Base-by-base conservation (phyloP, 2,888 invertebrate genomes). In the Tethea ocularis region DNA sequence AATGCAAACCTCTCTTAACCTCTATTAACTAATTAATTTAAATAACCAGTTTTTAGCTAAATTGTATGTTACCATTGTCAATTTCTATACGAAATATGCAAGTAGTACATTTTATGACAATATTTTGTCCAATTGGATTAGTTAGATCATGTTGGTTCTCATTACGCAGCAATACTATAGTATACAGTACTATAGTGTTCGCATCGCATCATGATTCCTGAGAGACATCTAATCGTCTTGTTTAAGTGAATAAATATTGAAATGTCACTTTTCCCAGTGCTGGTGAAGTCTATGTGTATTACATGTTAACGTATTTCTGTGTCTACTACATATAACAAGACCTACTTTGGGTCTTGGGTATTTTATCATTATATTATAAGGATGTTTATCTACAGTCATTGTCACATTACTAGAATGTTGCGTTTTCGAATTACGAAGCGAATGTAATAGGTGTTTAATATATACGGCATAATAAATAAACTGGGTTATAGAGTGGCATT, bases 241-340 rank as follows among this genome's bases (percentile, higher is more conserved):
- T 55, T 13, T 52, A 52, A 26, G 53, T 54, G 33, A 54, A 20
- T 54, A 22, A 33, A 20, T 20, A 33, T 11, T 54, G 53, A 36
- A 4, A 20, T 54, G 53, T 20, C 53, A 20, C 53, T 54, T 54
- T 29, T 33, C 15, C 26, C 26, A 26, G 10, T n/a, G 10, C 7
- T 24, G 23, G 33, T 33, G 11, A 33, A 26, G 23, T 24, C 23
- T n/a, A 20, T 46, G 41, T 20, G 41, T 46, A 2, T 46, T 46
- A 20, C n/a, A 52, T 26, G 17, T 52, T n/a, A 29, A 3, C 17
- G 26, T 24, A 52, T n/a, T 26, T 52, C 13, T 24, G 52, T 52
- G n/a, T 23, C 52, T 52, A 24, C n/a, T n/a, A 17, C 52, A 52
- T 26, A 52, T 24, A 10, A 1, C 26, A 17, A 52, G 8, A 52